Base-by-base conservation (phyloP, 2,888 invertebrate genomes). In the Nomada lathburiana region DNA sequence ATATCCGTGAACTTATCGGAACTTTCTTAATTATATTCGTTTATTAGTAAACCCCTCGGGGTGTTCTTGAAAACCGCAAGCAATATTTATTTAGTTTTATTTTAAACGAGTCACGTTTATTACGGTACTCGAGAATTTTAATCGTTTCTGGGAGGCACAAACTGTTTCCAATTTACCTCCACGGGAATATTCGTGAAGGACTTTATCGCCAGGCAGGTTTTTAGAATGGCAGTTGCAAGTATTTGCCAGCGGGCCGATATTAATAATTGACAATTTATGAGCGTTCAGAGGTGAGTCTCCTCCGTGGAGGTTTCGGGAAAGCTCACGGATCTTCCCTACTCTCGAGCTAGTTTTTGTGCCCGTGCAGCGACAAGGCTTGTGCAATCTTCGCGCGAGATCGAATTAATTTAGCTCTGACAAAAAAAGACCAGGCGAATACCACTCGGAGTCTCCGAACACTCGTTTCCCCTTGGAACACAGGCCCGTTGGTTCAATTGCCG, bases 381-480 rank as follows among this genome's bases (percentile, higher is more conserved):
- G 52, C 29, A 44, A 73, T 72, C 60, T n/a, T 29, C 29, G 2
- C n/a, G 20, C 13, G 11, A 29, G 23, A 68, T 63, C 55, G 73
- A 78, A 78, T 78, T 78, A 74, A 74, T 78, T 68, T 67, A 62
- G 36, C 62, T 2, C 62, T 42, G 62, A 63, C 62, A 78, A 78
- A 68, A 78, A 68, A 78, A 78, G 77, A 55, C 77, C 29, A 36
- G 36, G 11, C 53, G 29, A 42, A 52, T 42, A 64, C 52, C 52
- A 29, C 53, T 55, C 67, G 36, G 67, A 78, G 50, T 74, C 74
- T 50, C 20, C 16, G 47, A 55, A 55, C 67, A 63, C 26, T 36
- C 26, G 57, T 50, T 74, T 62, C 62, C 47, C 9, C 20, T 36
- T 13, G 36, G 57, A 50, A 50, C 53, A 55, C 47, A 2, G 44